Conservation (phyloP, 2,797 vertebrate species). For the Pangasius macronema region DNA sequence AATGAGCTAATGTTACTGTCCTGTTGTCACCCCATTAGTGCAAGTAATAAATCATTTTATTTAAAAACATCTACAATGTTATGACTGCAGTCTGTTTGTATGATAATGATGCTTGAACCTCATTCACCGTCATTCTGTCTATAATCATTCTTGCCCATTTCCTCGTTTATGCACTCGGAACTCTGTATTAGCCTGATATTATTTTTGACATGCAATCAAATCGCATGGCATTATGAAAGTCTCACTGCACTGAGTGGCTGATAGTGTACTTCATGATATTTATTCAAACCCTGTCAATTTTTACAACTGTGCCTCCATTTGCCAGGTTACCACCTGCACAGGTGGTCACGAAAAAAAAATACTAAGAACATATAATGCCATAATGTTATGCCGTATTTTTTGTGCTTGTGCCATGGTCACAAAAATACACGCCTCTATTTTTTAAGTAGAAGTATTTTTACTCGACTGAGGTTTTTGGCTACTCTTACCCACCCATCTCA, state of each 20-base stretch:
- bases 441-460: slow-evolving; percentile 10
- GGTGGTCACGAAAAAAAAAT: not conserved
- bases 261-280: not conserved
- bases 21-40: slow-evolving; percentile 7
- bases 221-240: not conserved
- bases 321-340: not conserved
- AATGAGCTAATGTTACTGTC: not conserved
- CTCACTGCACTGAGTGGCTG: not conserved
- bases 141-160: not conserved
- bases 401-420: not conserved
- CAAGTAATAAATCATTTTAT: slow-evolving; percentile 3
- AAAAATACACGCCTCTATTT: slow-evolving; percentile 10
- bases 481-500: not conserved
- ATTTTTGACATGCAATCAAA: slow-evolving; percentile 14
- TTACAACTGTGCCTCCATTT: not conserved
- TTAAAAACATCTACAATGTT: not conserved
- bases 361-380: not conserved
- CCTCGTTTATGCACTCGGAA: not conserved
- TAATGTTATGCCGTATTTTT: slow-evolving; percentile 2
- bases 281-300: not conserved
- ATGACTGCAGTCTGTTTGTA: not conserved
- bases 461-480: slow-evolving; percentile 9
- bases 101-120: not conserved
- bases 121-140: not conserved
- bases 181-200: slow-evolving; percentile 6